Evolutionary conservation across 2,113 vertebrate species (phyloP), one percentile per base, ranked within the genome.

Genomic region (Ceratotherium simum): DNA sequence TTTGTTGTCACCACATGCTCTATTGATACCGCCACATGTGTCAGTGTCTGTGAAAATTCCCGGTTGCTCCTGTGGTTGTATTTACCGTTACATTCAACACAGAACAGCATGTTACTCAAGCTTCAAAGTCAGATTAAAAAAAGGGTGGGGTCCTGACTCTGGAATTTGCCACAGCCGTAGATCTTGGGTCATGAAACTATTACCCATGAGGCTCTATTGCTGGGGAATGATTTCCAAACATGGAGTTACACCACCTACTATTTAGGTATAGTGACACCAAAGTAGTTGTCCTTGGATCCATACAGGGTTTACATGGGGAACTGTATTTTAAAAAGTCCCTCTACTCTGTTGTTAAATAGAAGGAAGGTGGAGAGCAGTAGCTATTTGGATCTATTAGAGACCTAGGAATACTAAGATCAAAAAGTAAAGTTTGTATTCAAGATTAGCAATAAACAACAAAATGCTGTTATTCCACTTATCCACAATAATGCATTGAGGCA

Each of bases 31-130:
- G 16, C 17, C 18, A 14, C 11, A 33, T 0, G 2, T 51, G 7
- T 7, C 27, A 14, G 20, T 25, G 2, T n/a, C 13, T 56, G 3
- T 42, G 72, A 33, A 90, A 76, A 39, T 21, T 76, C 29, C 70
- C 14, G 9, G 20, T 3, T 7, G 18, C 33, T 13, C 2, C 18
- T 1, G 0, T 5, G 3, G 27, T 54, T 17, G 18, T 2, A 5
- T 2, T 70, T 56, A 23, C 48, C 31, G 6, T 39, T 65, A 10
- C 6, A 36, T 67, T 90, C 27, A 39, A 33, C 33, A 16, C 6
- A 60, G 58, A 58, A 33, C 1, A 14, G 27, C 13, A n/a, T 2
- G 12, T 14, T 6, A 8, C 11, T 33, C 46, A 39, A 27, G 27
- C n/a, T 91, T 73, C n/a, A 56, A 16, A 64, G 29, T 36, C 39